phyloP scores from a whole-genome alignment of 2,888 invertebrate species.

The Myathropa florea region DNA sequence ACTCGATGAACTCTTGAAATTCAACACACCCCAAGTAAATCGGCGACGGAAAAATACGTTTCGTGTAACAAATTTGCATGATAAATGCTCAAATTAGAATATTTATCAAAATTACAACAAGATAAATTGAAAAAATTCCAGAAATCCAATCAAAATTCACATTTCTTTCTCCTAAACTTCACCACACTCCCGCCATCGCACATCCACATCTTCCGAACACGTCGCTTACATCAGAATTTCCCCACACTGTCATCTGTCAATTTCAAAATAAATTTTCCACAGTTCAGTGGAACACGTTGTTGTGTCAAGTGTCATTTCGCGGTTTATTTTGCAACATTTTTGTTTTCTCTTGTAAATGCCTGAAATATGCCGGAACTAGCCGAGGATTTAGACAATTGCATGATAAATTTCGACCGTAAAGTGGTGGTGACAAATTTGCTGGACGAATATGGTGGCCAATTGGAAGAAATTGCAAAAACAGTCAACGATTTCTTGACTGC shows the following conservation, averaged over 20 bases:
- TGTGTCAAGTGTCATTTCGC: neutral
- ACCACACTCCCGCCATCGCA: constrained; percentile 4
- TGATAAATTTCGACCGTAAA: constrained; percentile 77
- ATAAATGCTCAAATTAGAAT: neutral
- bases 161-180: no score
- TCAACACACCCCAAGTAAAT: neutral
- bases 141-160: no score
- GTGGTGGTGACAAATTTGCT: constrained; percentile 77
- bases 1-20: neutral
- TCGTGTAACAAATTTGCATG: neutral
- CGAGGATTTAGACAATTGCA: constrained; percentile 75
- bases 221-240: neutral
- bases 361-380: constrained; percentile 64
- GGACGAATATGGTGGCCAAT: constrained; percentile 76
- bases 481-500: constrained; percentile 73
- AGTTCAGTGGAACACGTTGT: constrained; percentile 25
- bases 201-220: constrained; percentile 19
- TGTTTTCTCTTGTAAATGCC: neutral
- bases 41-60: neutral
- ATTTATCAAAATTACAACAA: no score
- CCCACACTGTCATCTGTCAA: neutral
- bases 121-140: no score
- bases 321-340: neutral
- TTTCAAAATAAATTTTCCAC: neutral
- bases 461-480: constrained; percentile 74